phyloP scores from a whole-genome alignment of 2,797 vertebrate species.

The Crocodylus rhombifer region DNA sequence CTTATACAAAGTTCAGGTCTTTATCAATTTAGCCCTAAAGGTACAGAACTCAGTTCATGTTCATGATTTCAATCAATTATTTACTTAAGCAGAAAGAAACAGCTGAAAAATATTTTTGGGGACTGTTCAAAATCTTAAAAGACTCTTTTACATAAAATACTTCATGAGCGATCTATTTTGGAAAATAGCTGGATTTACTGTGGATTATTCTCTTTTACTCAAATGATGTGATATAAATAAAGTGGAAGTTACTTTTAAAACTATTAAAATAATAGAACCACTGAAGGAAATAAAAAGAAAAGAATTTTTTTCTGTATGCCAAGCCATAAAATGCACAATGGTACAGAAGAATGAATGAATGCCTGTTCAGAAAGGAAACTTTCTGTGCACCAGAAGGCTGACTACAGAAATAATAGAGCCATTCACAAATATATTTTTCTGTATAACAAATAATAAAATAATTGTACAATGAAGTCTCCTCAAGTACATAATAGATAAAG shows the following conservation, averaged over 20 bases:
- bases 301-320: slow-evolving; percentile 26
- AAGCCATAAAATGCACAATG: slow-evolving; percentile 70
- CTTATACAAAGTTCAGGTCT: slow-evolving; percentile 71
- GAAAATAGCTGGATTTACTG: slow-evolving; percentile 66
- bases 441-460: slow-evolving; percentile 77
- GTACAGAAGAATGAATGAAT: slow-evolving; percentile 64
- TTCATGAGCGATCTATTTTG: slow-evolving; percentile 63
- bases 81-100: slow-evolving; percentile 74
- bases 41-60: slow-evolving; percentile 63
- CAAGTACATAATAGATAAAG: slow-evolving; percentile 70
- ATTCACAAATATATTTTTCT: slow-evolving; percentile 78
- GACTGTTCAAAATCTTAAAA: slow-evolving; percentile 64
- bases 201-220: slow-evolving; percentile 55
- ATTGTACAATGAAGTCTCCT: slow-evolving; percentile 75
- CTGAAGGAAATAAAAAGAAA: slow-evolving; percentile 62
- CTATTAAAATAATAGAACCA: slow-evolving; percentile 67
- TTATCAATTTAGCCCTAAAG: slow-evolving; percentile 79
- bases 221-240: slow-evolving; percentile 66
- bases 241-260: slow-evolving; percentile 68
- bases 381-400: slow-evolving; percentile 74
- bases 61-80: slow-evolving; percentile 72
- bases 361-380: slow-evolving; percentile 74
- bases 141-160: slow-evolving; percentile 58
- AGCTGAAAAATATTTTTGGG: slow-evolving; percentile 66
- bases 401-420: slow-evolving; percentile 76